Conservation (phyloP, 1,140 invertebrate species). For the Drosophila truncata region DNA sequence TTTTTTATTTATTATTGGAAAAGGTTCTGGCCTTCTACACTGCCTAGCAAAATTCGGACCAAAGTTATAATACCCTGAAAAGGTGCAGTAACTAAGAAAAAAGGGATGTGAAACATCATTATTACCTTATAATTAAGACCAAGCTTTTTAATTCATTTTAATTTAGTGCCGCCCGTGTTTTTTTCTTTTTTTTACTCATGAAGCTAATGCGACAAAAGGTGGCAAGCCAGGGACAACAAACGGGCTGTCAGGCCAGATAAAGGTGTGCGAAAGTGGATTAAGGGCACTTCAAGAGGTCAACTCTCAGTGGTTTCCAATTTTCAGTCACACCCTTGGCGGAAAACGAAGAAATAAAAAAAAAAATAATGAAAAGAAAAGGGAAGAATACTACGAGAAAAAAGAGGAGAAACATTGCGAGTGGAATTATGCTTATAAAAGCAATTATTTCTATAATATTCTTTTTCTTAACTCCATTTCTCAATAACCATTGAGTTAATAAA, state of each 20-base stretch:
- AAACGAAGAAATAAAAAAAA: neutral
- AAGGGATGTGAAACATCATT: slow-evolving; percentile 21
- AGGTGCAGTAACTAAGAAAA: neutral
- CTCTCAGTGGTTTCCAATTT: neutral
- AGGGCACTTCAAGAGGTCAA: slow-evolving; percentile 27
- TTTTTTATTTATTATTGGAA: too few species aligned
- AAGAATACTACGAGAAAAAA: neutral
- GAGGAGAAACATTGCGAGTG: neutral
- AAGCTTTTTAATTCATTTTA: slow-evolving; percentile 49
- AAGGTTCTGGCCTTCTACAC: neutral
- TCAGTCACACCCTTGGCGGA: slow-evolving; percentile 5
- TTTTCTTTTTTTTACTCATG: slow-evolving; percentile 51
- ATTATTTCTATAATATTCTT: too few species aligned
- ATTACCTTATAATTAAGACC: slow-evolving; percentile 70
- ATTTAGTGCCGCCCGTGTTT: slow-evolving; percentile 22
- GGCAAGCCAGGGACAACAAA: neutral
- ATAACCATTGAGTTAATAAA: neutral
- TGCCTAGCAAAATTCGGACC: neutral
- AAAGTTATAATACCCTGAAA: neutral
- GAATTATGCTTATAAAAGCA: slow-evolving; percentile 1
- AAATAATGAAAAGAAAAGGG: neutral
- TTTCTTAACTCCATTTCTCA: neutral
- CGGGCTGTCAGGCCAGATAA: slow-evolving; percentile 11
- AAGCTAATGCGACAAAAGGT: slow-evolving; percentile 62
- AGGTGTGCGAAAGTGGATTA: slow-evolving; percentile 36